Conservation (phyloP, 1,140 invertebrate species). For the Drosophila mayri region DNA sequence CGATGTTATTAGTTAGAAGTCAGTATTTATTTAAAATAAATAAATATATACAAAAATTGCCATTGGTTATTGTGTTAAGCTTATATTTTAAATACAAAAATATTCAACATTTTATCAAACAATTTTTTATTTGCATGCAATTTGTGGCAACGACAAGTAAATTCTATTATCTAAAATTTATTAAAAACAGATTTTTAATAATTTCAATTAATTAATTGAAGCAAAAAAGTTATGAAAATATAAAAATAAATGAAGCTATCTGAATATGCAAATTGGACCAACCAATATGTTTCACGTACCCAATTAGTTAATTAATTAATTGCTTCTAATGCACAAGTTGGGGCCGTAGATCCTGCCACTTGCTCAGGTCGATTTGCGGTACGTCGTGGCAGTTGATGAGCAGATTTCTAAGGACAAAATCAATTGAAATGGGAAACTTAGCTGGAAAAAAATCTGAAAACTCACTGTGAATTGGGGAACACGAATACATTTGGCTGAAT, state of each 20-base stretch:
- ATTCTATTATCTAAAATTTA: neutral
- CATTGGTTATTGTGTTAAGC: too few species aligned
- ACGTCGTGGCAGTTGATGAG: slow-evolving; percentile 87
- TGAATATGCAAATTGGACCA: slow-evolving; percentile 16
- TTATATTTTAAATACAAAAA: neutral
- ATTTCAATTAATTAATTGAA: neutral
- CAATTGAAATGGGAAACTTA: neutral
- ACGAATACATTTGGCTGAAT: slow-evolving; percentile 91
- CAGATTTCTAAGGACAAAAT: slow-evolving; percentile 83
- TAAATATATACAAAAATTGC: neutral
- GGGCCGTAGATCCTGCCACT: slow-evolving; percentile 86
- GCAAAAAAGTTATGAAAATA: neutral
- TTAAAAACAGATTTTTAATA: neutral
- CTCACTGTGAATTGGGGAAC: slow-evolving; percentile 71
- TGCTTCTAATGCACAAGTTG: slow-evolving; percentile 40
- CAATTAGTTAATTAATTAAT: too few species aligned
- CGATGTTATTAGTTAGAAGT: too few species aligned
- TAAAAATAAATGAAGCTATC: slow-evolving; percentile 8
- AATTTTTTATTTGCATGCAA: slow-evolving; percentile 2
- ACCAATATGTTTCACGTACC: slow-evolving; percentile 12
- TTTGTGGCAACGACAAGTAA: neutral
- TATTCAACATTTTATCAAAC: neutral
- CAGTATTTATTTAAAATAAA: slow-evolving; percentile 19
- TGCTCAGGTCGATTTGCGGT: slow-evolving; percentile 87
- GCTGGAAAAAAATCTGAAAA: neutral